Base-by-base conservation (phyloP, 1,140 invertebrate genomes). In the Heterodera carotae region DNA sequence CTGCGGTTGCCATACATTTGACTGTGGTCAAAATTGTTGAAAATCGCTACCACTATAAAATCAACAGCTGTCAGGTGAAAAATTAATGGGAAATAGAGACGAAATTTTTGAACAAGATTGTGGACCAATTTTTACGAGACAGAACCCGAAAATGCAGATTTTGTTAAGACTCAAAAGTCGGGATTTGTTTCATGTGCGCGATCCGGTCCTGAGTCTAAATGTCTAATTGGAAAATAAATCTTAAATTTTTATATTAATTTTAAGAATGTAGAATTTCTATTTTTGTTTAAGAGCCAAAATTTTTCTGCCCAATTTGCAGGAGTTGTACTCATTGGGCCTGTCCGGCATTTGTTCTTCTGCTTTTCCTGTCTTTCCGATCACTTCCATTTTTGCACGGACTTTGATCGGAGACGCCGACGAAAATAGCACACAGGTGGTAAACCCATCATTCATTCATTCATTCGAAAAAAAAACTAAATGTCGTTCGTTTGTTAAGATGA, bases 301-400 rank as follows among this genome's bases (percentile, higher is more conserved):
- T 7, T 67, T 25, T 29, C 56, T 71, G 12, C 33, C 33, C 36
- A 22, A 5, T 31, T 73, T 71, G 25, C 6, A 87, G 75, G 85
- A 86, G 77, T 69, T 86, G 2, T 87, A 88, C 43, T 84, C 85
- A 0, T 67, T 86, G 22, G 85, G 85, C 15, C 80, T 87, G 68
- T 85, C 86, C 27, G 83, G 84, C 68, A 75, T 87, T 22, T 75
- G 79, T 25, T 88, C 85, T 10, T 87, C 85, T 2, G 74, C 83
- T 15, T 86, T 86, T 66, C 84, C 85, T n/a, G 86, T 88, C 29
- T 86, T 86, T 75, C 86, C 85, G n/a, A 83, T 86, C 12, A 86
- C 85, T 7, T 86, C 85, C 48, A 88, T 85, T 39, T 86, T 87
- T 69, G 84, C 86, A 2, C 56, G 86, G 36, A 81, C 86, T 66